Base-by-base conservation (phyloP, 2,797 vertebrate genomes). In the Sciurus carolinensis region DNA sequence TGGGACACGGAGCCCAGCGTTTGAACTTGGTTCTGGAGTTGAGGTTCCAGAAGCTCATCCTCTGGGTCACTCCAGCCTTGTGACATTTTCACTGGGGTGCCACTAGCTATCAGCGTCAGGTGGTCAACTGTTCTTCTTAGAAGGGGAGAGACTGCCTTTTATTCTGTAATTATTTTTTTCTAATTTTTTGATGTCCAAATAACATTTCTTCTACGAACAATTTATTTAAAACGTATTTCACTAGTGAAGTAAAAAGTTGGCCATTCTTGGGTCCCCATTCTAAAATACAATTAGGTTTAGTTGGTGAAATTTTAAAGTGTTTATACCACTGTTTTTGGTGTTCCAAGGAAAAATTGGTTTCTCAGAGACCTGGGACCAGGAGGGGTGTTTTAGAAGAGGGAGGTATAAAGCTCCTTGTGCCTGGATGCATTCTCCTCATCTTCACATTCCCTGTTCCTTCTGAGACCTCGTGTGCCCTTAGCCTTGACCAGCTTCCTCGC, bases 381-480 rank as follows among this genome's bases (percentile, higher is more conserved):
- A 93, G 39, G 14, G 20, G 28, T 64, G 17, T n/a, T 82, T 64
- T 84, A 84, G 71, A 73, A 90, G 42, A 94, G 15, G 3, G 80
- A 8, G 39, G 10, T 95, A 54, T 85, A 86, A 93, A 69, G 28
- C 39, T 72, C 10, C 59, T 69, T 90, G 39, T 33, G 84, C 57
- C 67, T 90, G 62, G 71, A 64, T 33, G 79, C 42, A n/a, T 67
- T 92, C 42, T 91, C 20, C 72, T 91, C 13, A 5, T 72, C 33
- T 15, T 57, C 18, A 59, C 50, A 15, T 50, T 13, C 14, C 33
- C 33, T 42, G 3, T 36, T 96, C 57, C 36, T 89, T 96, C 62
- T 76, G 73, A 87, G 57, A 67, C 72, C 42, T 94, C 42, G 30
- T 91, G n/a, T 97, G 87, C 50, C 59, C 62, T 87, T 82, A 72